These are phyloP conservation scores for Epinephelus coioides DNA, from an alignment of 2,797 vertebrate species.

Conservation along the genomic window DNA sequence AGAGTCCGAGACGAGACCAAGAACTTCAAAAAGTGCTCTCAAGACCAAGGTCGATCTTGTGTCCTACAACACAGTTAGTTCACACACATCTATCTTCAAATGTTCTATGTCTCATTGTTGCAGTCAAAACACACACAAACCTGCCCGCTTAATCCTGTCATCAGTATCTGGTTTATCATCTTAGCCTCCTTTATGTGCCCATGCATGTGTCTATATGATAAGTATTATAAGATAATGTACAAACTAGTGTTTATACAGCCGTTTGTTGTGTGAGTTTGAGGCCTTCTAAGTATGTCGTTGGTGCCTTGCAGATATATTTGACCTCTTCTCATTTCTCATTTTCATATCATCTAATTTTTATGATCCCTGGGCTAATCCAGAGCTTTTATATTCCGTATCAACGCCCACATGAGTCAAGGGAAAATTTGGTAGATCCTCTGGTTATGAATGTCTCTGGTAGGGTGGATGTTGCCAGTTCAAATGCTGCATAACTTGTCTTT, in stretches of 20 bases:
- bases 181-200: background rate
- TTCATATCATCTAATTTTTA: background rate
- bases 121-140: background rate
- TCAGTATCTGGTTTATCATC: background rate
- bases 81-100: background rate
- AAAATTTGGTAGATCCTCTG: background rate
- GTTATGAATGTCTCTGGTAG: background rate
- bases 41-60: too few species aligned
- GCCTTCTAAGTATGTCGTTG: background rate
- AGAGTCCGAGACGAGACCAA: too few species aligned
- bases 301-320: background rate
- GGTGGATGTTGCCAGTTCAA: background rate
- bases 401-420: background rate
- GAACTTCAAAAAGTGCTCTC: too few species aligned
- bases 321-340: background rate
- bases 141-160: background rate
- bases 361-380: background rate
- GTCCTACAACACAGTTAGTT: background rate
- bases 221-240: background rate
- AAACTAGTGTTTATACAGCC: background rate
- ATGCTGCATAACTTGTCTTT: background rate
- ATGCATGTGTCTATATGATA: background rate
- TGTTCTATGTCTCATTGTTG: constrained; percentile 5
- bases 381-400: background rate
- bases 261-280: background rate